These are phyloP conservation scores for Sphaerophoria rueppellii DNA, from an alignment of 2,888 invertebrate species.

Conservation along the genomic window DNA sequence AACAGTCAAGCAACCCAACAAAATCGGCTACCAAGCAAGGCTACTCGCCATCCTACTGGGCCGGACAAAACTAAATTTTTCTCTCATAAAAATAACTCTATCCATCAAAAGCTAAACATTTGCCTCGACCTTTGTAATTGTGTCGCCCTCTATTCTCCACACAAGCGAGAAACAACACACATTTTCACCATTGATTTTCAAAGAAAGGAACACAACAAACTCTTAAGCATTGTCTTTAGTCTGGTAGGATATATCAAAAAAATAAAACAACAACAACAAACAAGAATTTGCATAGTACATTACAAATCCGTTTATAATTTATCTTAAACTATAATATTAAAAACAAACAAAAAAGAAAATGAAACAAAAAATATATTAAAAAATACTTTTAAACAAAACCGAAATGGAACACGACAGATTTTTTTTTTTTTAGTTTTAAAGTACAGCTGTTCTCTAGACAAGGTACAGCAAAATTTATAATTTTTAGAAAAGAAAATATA, in stretches of 20 bases:
- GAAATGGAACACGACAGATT: conserved; percentile 59
- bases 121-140: not conserved
- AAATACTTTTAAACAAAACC: conserved; percentile 63
- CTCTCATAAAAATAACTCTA: not conserved
- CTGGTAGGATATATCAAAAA: conserved; percentile 40
- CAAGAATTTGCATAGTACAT: conserved; percentile 66
- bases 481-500: conserved; percentile 39
- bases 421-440: conserved; percentile 48
- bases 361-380: conserved; percentile 60
- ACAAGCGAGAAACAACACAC: conserved; percentile 29
- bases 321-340: conserved; percentile 50
- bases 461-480: conserved; percentile 47
- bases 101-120: conserved; percentile 44
- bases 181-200: conserved; percentile 22
- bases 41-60: conserved; percentile 82
- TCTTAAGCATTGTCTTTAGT: conserved; percentile 27
- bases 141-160: not conserved
- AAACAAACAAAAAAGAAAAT: conserved; percentile 45
- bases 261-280: conserved; percentile 49
- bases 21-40: conserved; percentile 82
- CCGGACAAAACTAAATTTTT: conserved; percentile 81
- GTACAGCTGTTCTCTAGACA: conserved; percentile 43
- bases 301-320: conserved; percentile 71
- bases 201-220: conserved; percentile 46
- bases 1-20: conserved; percentile 82